Evolutionary conservation across 2,113 vertebrate species (phyloP).

Genomic region (Dryoscopus gambensis): DNA sequence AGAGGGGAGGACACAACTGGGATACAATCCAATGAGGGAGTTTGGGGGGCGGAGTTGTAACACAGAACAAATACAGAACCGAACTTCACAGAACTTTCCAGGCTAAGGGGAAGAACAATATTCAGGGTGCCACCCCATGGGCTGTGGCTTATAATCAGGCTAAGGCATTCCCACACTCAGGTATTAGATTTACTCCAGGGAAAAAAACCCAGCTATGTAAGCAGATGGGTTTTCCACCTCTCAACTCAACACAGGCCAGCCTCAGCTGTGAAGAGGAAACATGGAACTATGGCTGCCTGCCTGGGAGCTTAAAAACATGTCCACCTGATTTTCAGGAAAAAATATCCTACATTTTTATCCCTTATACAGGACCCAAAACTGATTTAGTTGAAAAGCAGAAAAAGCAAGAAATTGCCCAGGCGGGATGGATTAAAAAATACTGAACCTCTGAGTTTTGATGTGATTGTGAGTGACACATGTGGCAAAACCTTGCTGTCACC

Average conservation of each 20-base stretch:
- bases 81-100: too few species aligned
- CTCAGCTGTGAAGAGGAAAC: background rate
- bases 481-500: background rate
- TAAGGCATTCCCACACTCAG: too few species aligned
- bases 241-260: rapidly evolving
- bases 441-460: background rate
- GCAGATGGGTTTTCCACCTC: background rate
- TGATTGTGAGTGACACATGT: background rate
- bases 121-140: too few species aligned
- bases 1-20: too few species aligned
- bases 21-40: too few species aligned
- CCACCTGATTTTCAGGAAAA: background rate
- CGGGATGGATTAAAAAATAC: background rate
- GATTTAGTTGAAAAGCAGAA: background rate
- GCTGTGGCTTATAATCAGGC: too few species aligned
- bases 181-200: background rate
- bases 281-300: background rate
- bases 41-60: too few species aligned
- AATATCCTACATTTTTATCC: background rate
- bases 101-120: too few species aligned
- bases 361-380: background rate
- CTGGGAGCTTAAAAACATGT: background rate
- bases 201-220: background rate
- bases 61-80: too few species aligned
- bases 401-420: background rate